Conservation (phyloP, 2,888 invertebrate genomes). For the Ctena decussata region DNA sequence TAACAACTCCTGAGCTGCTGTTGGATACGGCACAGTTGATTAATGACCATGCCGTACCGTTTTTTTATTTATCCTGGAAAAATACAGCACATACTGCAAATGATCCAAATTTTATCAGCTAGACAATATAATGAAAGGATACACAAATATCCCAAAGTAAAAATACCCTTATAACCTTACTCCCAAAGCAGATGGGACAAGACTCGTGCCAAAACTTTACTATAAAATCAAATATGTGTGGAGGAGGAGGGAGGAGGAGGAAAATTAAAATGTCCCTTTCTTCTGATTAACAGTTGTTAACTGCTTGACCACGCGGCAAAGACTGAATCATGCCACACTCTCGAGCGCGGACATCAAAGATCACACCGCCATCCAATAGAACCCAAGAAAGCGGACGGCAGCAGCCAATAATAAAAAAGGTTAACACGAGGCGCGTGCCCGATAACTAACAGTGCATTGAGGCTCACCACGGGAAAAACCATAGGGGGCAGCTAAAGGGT, state of each 20-base stretch:
- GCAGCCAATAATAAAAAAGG: background rate
- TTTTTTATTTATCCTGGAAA: background rate
- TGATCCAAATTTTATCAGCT: background rate
- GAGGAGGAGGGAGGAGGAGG: too few species aligned
- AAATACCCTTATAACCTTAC: too few species aligned
- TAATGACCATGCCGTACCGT: background rate
- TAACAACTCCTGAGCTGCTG: too few species aligned
- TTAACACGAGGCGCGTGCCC: background rate
- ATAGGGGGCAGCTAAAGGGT: background rate
- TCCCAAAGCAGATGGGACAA: conserved; percentile 1
- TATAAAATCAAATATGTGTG: too few species aligned
- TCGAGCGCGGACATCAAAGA: too few species aligned
- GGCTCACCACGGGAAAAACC: background rate
- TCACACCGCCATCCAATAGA: too few species aligned
- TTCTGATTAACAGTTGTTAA: too few species aligned
- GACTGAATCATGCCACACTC: too few species aligned
- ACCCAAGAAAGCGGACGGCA: background rate
- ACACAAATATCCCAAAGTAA: background rate
- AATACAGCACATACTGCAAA: background rate
- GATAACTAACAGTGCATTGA: background rate
- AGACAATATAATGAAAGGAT: background rate
- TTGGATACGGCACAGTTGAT: too few species aligned
- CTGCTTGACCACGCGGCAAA: too few species aligned
- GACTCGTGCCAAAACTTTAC: background rate
- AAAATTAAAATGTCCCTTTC: too few species aligned